Conservation (phyloP, 2,888 invertebrate genomes). For the Agrotis clavis region DNA sequence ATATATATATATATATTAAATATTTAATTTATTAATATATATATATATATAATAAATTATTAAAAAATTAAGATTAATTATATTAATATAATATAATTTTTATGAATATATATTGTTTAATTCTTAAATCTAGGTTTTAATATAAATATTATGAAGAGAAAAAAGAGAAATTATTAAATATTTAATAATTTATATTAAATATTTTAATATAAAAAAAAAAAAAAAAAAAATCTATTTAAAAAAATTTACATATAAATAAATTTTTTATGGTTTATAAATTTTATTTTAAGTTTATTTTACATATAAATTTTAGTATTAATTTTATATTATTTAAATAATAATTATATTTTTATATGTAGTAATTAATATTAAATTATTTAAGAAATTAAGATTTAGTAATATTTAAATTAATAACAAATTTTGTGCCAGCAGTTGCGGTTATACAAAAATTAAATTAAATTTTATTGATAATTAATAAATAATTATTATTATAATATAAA, state of each 20-base stretch:
- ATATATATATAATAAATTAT: too few species aligned
- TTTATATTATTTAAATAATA: too few species aligned
- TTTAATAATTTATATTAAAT: constrained; percentile 68
- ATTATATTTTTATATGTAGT: too few species aligned
- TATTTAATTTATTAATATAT: too few species aligned
- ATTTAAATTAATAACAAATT: constrained; percentile 91
- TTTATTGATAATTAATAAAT: constrained; percentile 86
- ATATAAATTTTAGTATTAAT: too few species aligned
- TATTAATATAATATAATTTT: too few species aligned
- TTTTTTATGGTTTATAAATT: constrained; percentile 88
- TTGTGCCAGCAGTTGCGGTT: constrained; percentile 94
- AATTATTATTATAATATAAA: constrained; percentile 76
- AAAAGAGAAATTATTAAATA: constrained; percentile 61
- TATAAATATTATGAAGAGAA: too few species aligned
- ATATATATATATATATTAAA: too few species aligned
- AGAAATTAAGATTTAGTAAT: constrained; percentile 92
- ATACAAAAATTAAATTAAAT: constrained; percentile 92
- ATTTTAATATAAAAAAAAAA: constrained; percentile 62
- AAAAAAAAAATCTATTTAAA: constrained; percentile 78
- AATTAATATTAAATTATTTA: constrained; percentile 91
- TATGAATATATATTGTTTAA: too few species aligned
- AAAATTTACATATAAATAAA: constrained; percentile 75
- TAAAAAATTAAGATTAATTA: too few species aligned
- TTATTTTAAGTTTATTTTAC: constrained; percentile 90
- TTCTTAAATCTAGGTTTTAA: too few species aligned